Evolutionary conservation across 2,797 vertebrate genomes (phyloP), one percentile per base, ranked within the genome.

Genomic region (Falco cherrug): DNA sequence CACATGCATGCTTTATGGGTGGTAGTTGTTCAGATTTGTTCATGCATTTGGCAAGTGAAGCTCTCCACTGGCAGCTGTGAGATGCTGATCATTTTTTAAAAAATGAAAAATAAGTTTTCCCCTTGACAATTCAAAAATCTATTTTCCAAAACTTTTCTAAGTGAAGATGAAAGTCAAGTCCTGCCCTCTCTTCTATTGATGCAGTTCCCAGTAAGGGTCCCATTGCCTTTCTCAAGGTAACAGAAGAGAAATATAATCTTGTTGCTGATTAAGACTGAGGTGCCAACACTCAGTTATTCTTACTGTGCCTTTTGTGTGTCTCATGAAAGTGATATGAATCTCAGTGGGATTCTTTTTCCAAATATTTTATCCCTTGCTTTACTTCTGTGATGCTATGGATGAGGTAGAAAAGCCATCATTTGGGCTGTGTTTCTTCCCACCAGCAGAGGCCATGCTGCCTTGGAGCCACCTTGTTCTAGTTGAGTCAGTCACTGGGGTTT

Each of bases 381-480:
- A 8, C 22, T 85, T 70, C 59, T 29, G 7, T 37, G 28, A 69
- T 50, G 33, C 35, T 63, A 0, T 50, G 0, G 0, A n/a, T 67
- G 63, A 76, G n/a, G 10, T 43, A 61, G 73, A 57, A 81, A 74
- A 87, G 48, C 4, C 45, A 57, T 9, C 16, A 6, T 78, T 21
- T 81, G 47, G 45, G 26, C 22, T 26, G 6, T 64, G 6, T 51
- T 65, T 50, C 45, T 60, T 48, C 25, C 25, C 28, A 28, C 65
- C 53, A 86, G 57, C 41, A 57, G 15, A 88, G 45, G 14, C 29
- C 51, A 13, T 0, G 0, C 43, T 84, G 54, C 53, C 50, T 73
- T 65, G 48, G 33, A 70, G 48, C 16, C 14, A 35, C 59, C 28
- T 83, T 37, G 10, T 45, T 60, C n/a, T 56, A 2, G n/a, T 13